Percentiles rank a stretch among this genome's conserved stretches.
Evolutionary conservation across 2,113 vertebrate genomes (phyloP).

Genomic region (Ciconia stormi): DNA sequence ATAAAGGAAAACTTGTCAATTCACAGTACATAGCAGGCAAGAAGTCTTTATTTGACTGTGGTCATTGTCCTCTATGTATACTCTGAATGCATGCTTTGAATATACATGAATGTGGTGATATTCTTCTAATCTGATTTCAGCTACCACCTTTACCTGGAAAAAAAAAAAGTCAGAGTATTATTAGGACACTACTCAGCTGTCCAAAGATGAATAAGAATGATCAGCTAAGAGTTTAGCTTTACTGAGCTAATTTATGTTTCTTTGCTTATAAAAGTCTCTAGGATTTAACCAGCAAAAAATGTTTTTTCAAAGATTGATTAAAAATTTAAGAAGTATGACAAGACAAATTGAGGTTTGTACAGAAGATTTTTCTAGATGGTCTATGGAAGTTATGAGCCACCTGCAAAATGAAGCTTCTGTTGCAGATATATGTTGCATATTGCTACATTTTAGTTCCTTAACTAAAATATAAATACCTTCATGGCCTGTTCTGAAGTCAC

Average conservation of each 20-base stretch:
- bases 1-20: not conserved
- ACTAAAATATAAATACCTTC: not conserved
- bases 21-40: not conserved
- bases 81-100: not conserved
- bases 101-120: not conserved
- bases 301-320: not conserved
- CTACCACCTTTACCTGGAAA: not conserved
- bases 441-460: not conserved
- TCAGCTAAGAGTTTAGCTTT: not conserved
- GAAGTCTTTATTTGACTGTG: not conserved
- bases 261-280: not conserved
- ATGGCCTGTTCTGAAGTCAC: not conserved
- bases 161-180: not conserved
- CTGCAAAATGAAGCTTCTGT: not conserved
- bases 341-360: not conserved
- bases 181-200: not conserved
- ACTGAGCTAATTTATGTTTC: not conserved
- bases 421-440: not conserved
- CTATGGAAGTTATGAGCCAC: not conserved
- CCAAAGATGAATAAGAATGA: not conserved
- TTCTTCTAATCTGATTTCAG: not conserved
- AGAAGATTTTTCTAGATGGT: not conserved
- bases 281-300: not conserved
- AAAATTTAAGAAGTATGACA: not conserved
- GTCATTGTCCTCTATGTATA: not conserved